A percentile compares a stretch with the other conserved stretches of the same genome.
Evolutionary conservation across 2,888 invertebrate genomes (phyloP).

Genomic region (Hydropsyche betteni): DNA sequence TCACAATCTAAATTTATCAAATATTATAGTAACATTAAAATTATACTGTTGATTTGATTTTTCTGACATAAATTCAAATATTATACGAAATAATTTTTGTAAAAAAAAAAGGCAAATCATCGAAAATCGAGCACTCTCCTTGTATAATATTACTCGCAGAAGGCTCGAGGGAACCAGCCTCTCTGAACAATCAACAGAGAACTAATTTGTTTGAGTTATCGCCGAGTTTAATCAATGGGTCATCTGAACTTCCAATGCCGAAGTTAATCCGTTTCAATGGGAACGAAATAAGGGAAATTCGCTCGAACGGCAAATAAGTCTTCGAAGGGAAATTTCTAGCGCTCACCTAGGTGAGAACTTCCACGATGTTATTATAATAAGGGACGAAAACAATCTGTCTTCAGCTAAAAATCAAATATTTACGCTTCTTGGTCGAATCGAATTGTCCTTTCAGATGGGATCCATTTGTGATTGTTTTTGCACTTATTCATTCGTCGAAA

Average conservation of each 20-base stretch:
- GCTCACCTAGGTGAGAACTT: neutral
- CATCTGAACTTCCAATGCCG: constrained; percentile 17
- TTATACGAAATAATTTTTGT: no score
- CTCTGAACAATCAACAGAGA: constrained; percentile 9
- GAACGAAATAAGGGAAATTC: neutral
- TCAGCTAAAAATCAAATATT: no score
- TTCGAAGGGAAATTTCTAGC: neutral
- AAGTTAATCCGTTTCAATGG: constrained; percentile 25
- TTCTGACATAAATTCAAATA: no score
- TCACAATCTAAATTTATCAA: no score
- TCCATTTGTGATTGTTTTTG: no score
- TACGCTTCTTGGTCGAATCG: no score
- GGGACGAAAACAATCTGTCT: no score
- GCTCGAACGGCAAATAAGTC: neutral
- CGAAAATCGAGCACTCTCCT: neutral
- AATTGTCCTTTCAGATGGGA: no score
- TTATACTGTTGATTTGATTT: no score
- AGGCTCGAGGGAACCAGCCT: neutral
- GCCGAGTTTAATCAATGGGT: constrained; percentile 30
- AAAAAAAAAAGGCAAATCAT: neutral
- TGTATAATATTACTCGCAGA: neutral
- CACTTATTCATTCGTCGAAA: no score
- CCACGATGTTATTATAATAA: neutral
- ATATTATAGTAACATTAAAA: no score
- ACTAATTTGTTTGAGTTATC: constrained; percentile 26